Conservation (phyloP, 2,113 vertebrate genomes). For the Pterocles burchelli region DNA sequence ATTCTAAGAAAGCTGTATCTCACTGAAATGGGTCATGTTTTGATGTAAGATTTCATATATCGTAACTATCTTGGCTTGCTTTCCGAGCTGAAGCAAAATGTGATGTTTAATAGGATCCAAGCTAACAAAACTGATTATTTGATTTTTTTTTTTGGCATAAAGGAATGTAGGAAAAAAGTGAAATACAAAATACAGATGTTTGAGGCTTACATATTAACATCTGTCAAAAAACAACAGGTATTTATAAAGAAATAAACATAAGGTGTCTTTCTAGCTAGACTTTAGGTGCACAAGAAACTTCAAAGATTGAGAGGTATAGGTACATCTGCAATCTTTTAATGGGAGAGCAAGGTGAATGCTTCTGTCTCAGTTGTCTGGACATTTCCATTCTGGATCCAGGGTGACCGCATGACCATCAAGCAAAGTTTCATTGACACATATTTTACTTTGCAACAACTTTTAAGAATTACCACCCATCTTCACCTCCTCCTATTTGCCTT, state of each 20-base stretch:
- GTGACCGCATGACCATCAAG: not conserved
- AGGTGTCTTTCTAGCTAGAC: not conserved
- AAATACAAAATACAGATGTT: not conserved
- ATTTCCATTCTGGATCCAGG: not conserved
- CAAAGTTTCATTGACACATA: slow-evolving; percentile 17
- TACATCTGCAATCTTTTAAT: not conserved
- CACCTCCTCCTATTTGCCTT: slow-evolving; percentile 29
- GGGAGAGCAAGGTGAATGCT: not conserved
- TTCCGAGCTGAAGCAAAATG: not conserved
- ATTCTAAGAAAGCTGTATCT: not conserved
- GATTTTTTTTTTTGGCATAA: not conserved
- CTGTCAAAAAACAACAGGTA: not conserved
- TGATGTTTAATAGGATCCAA: not conserved
- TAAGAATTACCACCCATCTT: not conserved
- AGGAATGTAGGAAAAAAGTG: not conserved
- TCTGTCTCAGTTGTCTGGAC: not conserved
- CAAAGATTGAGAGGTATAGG: not conserved
- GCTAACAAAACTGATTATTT: not conserved
- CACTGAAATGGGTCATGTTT: not conserved
- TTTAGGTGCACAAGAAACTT: not conserved
- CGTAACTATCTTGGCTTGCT: not conserved
- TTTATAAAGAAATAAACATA: not conserved
- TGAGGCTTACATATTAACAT: not conserved
- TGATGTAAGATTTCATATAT: not conserved
- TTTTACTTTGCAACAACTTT: slow-evolving; percentile 24